Percentiles rank a stretch among this genome's conserved stretches.
Conservation (phyloP, 2,113 vertebrate genomes). For the Phodopus roborovskii region DNA sequence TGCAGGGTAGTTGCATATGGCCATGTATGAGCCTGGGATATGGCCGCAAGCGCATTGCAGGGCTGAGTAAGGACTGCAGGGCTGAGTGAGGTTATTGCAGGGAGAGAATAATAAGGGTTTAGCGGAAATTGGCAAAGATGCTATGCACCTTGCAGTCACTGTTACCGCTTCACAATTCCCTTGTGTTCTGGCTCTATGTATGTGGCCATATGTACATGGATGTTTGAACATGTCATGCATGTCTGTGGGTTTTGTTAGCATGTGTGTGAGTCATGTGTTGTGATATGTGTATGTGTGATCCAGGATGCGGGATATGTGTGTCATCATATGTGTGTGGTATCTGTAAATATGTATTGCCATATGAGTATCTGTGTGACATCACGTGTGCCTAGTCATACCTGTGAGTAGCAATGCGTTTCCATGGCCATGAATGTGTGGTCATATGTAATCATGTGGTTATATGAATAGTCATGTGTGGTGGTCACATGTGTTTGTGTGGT, state of each 20-base stretch:
- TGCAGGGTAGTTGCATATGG: too few species aligned
- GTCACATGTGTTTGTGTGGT: background rate
- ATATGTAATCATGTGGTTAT: background rate
- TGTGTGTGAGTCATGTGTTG: background rate
- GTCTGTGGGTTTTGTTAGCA: background rate
- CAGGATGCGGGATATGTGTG: background rate
- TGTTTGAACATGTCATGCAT: background rate
- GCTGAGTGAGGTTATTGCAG: background rate
- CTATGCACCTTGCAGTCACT: accelerated
- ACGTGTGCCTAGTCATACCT: background rate
- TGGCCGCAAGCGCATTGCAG: background rate
- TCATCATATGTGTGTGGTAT: background rate
- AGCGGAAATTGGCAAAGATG: background rate
- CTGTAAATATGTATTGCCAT: background rate
- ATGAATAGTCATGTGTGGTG: background rate
- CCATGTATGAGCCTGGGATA: accelerated
- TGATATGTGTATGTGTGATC: background rate
- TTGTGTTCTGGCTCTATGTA: background rate
- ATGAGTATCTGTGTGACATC: background rate
- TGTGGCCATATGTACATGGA: background rate
- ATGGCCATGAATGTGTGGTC: background rate
- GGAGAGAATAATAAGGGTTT: too few species aligned
- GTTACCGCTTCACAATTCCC: background rate
- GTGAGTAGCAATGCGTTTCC: background rate
- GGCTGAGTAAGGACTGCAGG: background rate